Conservation (phyloP, 1,140 invertebrate genomes). For the Carposina sasakii region DNA sequence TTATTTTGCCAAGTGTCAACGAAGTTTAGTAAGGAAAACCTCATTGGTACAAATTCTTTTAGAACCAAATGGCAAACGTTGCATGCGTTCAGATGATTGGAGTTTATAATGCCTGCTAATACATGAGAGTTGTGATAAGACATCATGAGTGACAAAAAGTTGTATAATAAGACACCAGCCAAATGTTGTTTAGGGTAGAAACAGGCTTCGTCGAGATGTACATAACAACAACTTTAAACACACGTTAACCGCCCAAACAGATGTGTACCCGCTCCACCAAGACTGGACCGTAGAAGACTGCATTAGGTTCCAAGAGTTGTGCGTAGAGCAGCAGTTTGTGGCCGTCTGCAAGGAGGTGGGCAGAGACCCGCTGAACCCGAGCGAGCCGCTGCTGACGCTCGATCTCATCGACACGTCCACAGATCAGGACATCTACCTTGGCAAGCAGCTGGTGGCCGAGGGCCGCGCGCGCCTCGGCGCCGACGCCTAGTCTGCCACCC, state of each 20-base stretch:
- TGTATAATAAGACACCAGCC: too few relatives aligned
- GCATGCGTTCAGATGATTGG: too few relatives aligned
- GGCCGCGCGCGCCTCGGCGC: conserved; percentile 59
- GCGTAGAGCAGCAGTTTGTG: conserved; percentile 73
- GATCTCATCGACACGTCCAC: conserved; percentile 73
- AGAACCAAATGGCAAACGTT: too few relatives aligned
- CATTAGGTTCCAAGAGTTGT: conserved; percentile 73
- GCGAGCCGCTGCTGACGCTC: conserved; percentile 68
- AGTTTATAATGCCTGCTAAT: too few relatives aligned
- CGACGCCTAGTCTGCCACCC: conserved; percentile 25
- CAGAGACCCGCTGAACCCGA: conserved; percentile 63
- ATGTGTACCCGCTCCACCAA: conserved; percentile 70
- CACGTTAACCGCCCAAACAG: conserved; percentile 34
- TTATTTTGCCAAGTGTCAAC: too few relatives aligned
- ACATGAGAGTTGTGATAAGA: too few relatives aligned
- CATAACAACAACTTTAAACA: background rate
- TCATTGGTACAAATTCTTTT: too few relatives aligned
- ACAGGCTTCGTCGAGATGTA: too few relatives aligned
- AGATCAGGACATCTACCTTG: conserved; percentile 70
- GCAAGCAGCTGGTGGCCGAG: conserved; percentile 67
- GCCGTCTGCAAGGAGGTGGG: conserved; percentile 68
- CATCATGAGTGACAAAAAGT: too few relatives aligned
- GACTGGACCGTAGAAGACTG: conserved; percentile 76
- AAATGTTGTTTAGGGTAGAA: too few relatives aligned
- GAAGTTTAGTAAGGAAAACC: too few relatives aligned